Conservation (phyloP, 37 sponge, comb jelly and placozoan species). For the Cliona cf. orientalis region DNA sequence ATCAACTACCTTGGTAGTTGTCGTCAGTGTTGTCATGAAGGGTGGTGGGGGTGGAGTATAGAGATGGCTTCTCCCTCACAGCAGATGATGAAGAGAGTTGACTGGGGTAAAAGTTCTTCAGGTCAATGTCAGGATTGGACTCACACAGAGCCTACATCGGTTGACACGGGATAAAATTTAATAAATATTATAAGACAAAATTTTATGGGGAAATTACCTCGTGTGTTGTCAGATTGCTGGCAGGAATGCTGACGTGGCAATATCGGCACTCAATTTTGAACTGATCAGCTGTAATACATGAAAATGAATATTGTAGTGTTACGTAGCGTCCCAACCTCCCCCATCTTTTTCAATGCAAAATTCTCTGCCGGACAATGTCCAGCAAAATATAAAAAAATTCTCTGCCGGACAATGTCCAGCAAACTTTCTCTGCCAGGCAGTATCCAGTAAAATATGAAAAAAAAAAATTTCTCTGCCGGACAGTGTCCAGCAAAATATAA, state of each 20-base stretch:
- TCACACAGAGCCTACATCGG: constrained; percentile 31
- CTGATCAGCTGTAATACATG: too few relatives aligned
- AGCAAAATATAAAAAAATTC: too few relatives aligned
- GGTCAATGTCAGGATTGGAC: constrained; percentile 28
- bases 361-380: too few relatives aligned
- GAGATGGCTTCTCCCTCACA: background rate
- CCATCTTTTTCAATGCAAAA: too few relatives aligned
- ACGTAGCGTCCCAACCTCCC: too few relatives aligned
- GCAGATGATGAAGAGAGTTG: background rate
- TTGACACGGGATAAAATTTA: background rate
- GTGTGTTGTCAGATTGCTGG: background rate
- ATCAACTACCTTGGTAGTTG: background rate
- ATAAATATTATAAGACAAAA: background rate
- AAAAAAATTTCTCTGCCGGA: too few relatives aligned
- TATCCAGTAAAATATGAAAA: too few relatives aligned
- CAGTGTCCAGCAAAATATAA: too few relatives aligned
- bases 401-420: too few relatives aligned
- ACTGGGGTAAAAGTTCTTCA: background rate
- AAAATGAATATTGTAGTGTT: too few relatives aligned
- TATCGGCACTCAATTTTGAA: constrained; percentile 16
- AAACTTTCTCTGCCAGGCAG: too few relatives aligned
- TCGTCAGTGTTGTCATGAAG: background rate
- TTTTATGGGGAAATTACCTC: constrained; percentile 2
- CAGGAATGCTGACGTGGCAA: background rate
- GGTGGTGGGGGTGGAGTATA: background rate